A percentile compares a stretch with the other conserved stretches of the same genome.
These are phyloP conservation scores for Chiridota heheva DNA, from an alignment of 35 echinoderm and acorn worm genomes.

Conservation along the genomic window DNA sequence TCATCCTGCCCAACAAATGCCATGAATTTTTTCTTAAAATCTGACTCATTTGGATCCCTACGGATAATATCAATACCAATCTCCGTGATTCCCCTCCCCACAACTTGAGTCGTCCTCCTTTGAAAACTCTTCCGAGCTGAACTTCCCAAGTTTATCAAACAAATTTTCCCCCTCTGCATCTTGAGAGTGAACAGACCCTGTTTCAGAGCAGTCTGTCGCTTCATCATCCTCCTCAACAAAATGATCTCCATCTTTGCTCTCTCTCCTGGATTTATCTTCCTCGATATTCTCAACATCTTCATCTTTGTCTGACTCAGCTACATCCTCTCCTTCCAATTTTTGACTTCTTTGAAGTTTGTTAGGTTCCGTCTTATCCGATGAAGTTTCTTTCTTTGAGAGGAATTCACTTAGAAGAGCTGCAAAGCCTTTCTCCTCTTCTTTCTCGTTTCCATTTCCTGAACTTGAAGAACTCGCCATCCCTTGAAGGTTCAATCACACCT, in stretches of 20 bases:
- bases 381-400: not conserved
- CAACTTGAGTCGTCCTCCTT: not conserved
- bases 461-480: too few species aligned
- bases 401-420: slow-evolving; percentile 32
- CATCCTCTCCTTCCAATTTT: not conserved
- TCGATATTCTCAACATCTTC: not conserved
- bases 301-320: not conserved
- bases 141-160: not conserved
- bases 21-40: too few species aligned
- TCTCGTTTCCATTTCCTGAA: too few species aligned
- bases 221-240: not conserved
- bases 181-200: not conserved
- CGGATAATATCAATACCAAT: too few species aligned
- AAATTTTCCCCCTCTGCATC: not conserved
- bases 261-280: not conserved
- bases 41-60: too few species aligned
- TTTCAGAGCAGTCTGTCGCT: not conserved
- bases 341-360: not conserved
- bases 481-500: too few species aligned
- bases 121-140: not conserved
- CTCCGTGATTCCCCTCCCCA: too few species aligned
- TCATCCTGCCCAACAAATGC: too few species aligned
- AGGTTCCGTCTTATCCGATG: not conserved
- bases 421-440: slow-evolving; percentile 27
- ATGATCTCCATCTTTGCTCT: not conserved